Evolutionary conservation across 2,797 vertebrate species (phyloP).

Genomic region (Catamblyrhynchus diadema): DNA sequence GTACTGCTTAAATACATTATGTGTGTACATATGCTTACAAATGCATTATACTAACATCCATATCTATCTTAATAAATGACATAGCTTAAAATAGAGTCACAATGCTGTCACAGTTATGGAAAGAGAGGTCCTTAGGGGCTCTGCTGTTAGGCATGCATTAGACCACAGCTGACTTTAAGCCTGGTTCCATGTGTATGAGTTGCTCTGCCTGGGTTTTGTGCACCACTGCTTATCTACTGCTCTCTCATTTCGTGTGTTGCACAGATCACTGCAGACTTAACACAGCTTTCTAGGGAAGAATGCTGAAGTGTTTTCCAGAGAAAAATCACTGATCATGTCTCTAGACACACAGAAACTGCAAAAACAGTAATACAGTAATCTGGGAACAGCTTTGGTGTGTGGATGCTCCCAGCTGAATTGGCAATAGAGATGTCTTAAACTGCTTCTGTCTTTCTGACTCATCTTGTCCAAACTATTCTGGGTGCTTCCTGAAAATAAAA

Average conservation of each 20-base stretch:
- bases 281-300: background rate
- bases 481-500: background rate
- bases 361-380: background rate
- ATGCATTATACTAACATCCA: background rate
- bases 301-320: background rate
- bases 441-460: background rate
- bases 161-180: background rate
- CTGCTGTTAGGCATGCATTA: rapidly evolving
- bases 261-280: background rate
- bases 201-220: background rate
- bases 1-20: background rate
- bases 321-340: background rate
- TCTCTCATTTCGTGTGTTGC: background rate
- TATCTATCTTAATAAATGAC: background rate
- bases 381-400: background rate
- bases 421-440: background rate
- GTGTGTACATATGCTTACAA: background rate
- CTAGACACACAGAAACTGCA: background rate
- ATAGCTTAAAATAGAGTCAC: background rate
- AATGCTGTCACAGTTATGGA: background rate
- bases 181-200: background rate
- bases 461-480: background rate
- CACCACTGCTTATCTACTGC: background rate
- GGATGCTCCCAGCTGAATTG: background rate
- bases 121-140: background rate